Evolutionary conservation across 2,797 vertebrate genomes (phyloP).

Genomic region (Percopsis omiscomaycus): DNA sequence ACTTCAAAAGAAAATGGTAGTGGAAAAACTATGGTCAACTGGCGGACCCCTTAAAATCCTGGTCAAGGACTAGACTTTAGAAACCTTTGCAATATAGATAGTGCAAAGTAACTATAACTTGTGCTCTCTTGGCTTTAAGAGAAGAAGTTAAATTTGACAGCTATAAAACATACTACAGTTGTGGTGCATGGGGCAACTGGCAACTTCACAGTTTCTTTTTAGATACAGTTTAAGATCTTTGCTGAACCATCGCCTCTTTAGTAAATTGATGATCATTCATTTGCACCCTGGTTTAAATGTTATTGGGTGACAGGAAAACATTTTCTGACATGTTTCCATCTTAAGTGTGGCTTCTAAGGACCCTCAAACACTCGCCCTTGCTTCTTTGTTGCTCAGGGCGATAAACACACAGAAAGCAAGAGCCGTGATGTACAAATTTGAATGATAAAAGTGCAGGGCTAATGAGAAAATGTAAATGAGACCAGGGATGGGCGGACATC

Average conservation of each 20-base stretch:
- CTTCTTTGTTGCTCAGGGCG: constrained; percentile 59
- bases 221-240: constrained; percentile 39
- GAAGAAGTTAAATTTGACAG: constrained; percentile 35
- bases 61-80: constrained; percentile 57
- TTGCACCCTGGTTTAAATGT: neutral
- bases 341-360: constrained; percentile 46
- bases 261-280: constrained; percentile 16
- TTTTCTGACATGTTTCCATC: constrained; percentile 21
- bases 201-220: constrained; percentile 24
- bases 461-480: constrained; percentile 80
- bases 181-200: constrained; percentile 17
- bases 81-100: constrained; percentile 31
- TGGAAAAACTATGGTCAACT: constrained; percentile 54
- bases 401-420: constrained; percentile 46
- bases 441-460: constrained; percentile 75
- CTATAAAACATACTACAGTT: constrained; percentile 32
- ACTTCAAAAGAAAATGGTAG: neutral
- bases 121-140: constrained; percentile 28
- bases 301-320: no score
- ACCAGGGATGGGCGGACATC: constrained; percentile 32
- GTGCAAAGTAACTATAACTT: constrained; percentile 29
- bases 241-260: constrained; percentile 14
- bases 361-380: constrained; percentile 6
- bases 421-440: constrained; percentile 63
- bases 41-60: constrained; percentile 53